Evolutionary conservation across 2,797 vertebrate species (phyloP).

Genomic region (Halcyon smyrnensis): DNA sequence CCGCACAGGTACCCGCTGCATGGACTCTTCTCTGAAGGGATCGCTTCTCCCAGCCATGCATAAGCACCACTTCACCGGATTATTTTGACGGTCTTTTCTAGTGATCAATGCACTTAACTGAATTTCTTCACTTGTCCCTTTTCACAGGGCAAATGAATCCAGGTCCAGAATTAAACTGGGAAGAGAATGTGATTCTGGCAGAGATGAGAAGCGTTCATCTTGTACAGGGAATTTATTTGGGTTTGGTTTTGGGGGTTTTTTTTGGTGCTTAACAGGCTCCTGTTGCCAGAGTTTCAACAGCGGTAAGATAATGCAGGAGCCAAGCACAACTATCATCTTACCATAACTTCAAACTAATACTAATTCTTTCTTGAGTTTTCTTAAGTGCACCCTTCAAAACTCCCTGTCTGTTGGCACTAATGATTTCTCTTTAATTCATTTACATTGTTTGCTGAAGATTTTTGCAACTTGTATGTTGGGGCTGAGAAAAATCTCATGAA

Average conservation of each 20-base stretch:
- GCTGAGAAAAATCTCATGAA: neutral
- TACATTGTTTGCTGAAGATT: neutral
- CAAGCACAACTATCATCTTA: neutral
- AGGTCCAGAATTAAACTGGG: neutral
- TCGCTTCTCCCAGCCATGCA: fast-evolving
- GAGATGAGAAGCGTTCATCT: neutral
- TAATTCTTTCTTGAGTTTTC: neutral
- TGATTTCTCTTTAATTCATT: neutral
- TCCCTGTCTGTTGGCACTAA: neutral
- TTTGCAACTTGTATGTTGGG: neutral
- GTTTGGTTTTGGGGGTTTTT: neutral
- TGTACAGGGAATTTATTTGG: neutral
- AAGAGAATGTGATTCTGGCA: neutral
- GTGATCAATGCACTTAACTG: neutral
- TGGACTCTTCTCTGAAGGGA: neutral
- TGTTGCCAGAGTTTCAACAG: neutral
- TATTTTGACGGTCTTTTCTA: neutral
- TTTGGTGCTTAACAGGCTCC: neutral
- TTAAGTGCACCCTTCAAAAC: neutral
- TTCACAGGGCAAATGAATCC: neutral
- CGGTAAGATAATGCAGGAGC: neutral
- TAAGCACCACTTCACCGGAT: neutral
- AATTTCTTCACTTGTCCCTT: neutral
- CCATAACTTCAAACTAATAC: neutral
- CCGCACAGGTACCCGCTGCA: neutral